Evolutionary conservation across 2,888 invertebrate genomes (phyloP).

Genomic region (Polyploca ridens): DNA sequence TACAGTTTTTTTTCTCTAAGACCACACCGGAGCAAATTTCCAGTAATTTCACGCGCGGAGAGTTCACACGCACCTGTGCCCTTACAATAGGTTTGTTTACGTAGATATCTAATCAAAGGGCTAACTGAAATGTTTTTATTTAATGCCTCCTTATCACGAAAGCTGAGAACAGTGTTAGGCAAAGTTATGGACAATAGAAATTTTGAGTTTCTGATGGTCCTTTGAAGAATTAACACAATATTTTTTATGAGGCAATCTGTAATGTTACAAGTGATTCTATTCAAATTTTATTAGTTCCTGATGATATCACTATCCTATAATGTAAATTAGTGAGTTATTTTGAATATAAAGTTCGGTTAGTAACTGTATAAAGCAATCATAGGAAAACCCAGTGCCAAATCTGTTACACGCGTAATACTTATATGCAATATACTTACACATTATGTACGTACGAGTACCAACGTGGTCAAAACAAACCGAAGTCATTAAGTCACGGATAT

Average conservation of each 20-base stretch:
- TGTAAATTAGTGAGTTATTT: conserved; percentile 36
- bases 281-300: conserved; percentile 20
- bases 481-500: conserved; percentile 42
- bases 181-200: too few species aligned
- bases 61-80: conserved; percentile 77
- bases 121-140: conserved; percentile 44
- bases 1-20: conserved; percentile 66
- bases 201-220: background rate
- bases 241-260: background rate
- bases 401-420: background rate
- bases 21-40: conserved; percentile 82
- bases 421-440: background rate
- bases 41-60: conserved; percentile 79
- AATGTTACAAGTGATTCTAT: background rate
- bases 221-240: background rate
- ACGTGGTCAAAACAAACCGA: conserved; percentile 32
- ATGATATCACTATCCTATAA: conserved; percentile 43
- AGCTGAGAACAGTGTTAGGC: background rate
- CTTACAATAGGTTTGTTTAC: conserved; percentile 62
- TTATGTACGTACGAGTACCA: conserved; percentile 10
- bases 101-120: conserved; percentile 47
- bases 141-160: conserved; percentile 17
- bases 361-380: conserved; percentile 15
- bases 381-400: conserved; percentile 21
- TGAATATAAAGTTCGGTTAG: conserved; percentile 35